A percentile compares a stretch with the other conserved stretches of the same genome.
phyloP scores from a whole-genome alignment of 2,113 vertebrate genomes.

The Phyllostomus hastatus region DNA sequence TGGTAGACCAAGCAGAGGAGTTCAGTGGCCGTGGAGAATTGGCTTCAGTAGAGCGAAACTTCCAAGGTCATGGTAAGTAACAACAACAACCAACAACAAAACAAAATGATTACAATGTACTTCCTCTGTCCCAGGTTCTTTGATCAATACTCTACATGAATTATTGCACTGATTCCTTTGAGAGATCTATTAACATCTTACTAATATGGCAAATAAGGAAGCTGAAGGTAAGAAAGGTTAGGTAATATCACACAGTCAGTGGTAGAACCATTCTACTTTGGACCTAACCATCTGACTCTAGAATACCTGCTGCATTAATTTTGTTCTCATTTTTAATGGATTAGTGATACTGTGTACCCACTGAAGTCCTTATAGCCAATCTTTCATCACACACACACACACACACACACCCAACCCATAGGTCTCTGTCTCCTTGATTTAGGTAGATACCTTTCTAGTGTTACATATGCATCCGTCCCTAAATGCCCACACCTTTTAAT shows the following conservation, averaged over 20 bases:
- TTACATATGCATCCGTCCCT: background rate
- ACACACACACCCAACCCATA: background rate
- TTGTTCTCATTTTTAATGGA: background rate
- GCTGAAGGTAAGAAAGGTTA: background rate
- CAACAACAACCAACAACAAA: background rate
- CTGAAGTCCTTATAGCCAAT: background rate
- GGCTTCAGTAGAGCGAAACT: slow-evolving; percentile 72
- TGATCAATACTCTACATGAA: background rate
- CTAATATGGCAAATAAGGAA: background rate
- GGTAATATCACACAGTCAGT: background rate
- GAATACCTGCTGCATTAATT: background rate
- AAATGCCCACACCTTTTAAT: background rate
- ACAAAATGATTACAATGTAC: background rate
- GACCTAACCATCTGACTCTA: background rate
- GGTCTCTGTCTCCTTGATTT: background rate
- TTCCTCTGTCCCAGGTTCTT: background rate
- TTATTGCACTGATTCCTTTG: background rate
- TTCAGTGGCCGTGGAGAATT: slow-evolving; percentile 78
- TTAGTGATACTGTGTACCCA: background rate
- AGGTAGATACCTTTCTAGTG: background rate
- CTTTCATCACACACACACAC: background rate
- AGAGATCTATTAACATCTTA: background rate
- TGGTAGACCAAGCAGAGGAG: slow-evolving; percentile 74
- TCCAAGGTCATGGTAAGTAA: slow-evolving; percentile 76
- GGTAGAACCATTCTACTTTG: background rate